Percentiles rank a stretch among this genome's conserved stretches.
Evolutionary conservation across 2,113 vertebrate species (phyloP).

Genomic region (Daboia siamensis): DNA sequence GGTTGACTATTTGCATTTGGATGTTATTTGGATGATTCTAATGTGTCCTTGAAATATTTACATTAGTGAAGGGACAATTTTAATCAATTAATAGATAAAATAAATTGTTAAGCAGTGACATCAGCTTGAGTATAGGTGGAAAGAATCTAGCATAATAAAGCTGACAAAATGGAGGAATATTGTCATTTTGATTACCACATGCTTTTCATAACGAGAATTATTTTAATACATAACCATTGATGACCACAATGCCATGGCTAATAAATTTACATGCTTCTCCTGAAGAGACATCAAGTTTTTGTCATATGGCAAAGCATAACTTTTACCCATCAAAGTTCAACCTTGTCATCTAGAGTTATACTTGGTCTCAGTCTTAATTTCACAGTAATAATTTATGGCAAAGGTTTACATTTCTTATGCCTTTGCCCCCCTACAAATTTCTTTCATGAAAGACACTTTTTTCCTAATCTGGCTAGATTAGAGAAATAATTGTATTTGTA

Average conservation of each 20-base stretch:
- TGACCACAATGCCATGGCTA: slow-evolving; percentile 14
- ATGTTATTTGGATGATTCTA: no score
- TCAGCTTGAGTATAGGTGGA: neutral
- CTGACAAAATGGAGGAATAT: neutral
- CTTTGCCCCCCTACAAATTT: neutral
- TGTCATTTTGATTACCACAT: slow-evolving; percentile 47
- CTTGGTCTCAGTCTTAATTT: neutral
- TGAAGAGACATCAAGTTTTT: slow-evolving; percentile 9
- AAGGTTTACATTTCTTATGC: neutral
- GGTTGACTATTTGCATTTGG: neutral
- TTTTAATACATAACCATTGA: slow-evolving; percentile 25
- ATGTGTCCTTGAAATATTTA: neutral
- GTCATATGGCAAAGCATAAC: neutral
- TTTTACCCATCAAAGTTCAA: slow-evolving; percentile 17
- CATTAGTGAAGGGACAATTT: neutral
- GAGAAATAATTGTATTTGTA: slow-evolving; percentile 1
- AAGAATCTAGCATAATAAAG: neutral
- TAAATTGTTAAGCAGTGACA: neutral
- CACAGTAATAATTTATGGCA: neutral
- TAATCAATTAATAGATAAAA: neutral
- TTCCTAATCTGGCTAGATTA: neutral
- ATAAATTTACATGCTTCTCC: slow-evolving; percentile 26
- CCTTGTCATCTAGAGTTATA: neutral
- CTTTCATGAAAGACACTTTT: neutral
- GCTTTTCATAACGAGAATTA: slow-evolving; percentile 41